Evolutionary conservation across 37 sponge, comb jelly and placozoan species (phyloP).

Genomic region (Spongia lamella): DNA sequence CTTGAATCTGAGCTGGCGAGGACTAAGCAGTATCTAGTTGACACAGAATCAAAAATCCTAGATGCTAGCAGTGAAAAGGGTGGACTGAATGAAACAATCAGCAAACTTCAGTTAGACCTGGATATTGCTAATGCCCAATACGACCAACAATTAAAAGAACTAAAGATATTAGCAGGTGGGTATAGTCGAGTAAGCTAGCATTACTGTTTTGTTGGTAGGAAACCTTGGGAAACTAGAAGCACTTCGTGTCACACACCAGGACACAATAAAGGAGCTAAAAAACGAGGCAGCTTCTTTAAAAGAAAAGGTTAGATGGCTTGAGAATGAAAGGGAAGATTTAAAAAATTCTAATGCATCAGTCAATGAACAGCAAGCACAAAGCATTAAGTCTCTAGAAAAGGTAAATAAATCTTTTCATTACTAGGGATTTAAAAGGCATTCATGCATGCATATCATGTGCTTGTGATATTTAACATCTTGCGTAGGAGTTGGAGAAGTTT

Average conservation of each 20-base stretch:
- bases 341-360: constrained; percentile 5
- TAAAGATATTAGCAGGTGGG: constrained; percentile 52
- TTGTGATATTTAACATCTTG: not conserved
- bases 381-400: constrained; percentile 44
- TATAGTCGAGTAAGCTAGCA: not conserved
- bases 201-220: constrained; percentile 8
- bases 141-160: constrained; percentile 49
- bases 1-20: constrained; percentile 30
- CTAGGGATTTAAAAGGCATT: not conserved
- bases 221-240: constrained; percentile 57
- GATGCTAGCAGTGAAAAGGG: constrained; percentile 9
- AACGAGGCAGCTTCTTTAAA: constrained; percentile 6
- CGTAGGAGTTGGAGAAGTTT: constrained; percentile 43
- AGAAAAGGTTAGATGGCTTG: constrained; percentile 22
- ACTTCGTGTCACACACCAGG: constrained; percentile 28
- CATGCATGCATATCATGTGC: not conserved
- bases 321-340: constrained; percentile 41
- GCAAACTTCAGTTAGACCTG: constrained; percentile 11
- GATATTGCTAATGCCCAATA: constrained; percentile 44
- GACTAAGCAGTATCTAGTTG: not conserved
- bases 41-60: constrained; percentile 22
- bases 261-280: constrained; percentile 32
- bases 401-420: constrained; percentile 23
- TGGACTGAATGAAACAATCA: constrained; percentile 3
- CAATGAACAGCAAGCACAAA: constrained; percentile 16